These are phyloP conservation scores for Camponotus floridanus DNA, from an alignment of 1,140 invertebrate species.

Conservation along the genomic window DNA sequence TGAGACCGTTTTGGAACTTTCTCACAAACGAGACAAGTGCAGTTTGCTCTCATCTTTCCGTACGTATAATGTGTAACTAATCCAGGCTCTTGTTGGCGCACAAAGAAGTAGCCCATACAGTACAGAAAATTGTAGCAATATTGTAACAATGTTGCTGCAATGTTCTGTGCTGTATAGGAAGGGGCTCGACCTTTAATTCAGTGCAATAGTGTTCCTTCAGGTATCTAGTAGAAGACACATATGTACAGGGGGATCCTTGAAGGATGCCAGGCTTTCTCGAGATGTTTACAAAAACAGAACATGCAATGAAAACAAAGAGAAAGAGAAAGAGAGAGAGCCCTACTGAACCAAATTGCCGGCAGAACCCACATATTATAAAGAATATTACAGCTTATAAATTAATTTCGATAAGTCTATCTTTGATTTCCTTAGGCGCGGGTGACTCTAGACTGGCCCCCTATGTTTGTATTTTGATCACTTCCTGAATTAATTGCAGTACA, in stretches of 20 bases:
- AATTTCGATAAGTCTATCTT: conserved; percentile 84
- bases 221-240: conserved; percentile 72
- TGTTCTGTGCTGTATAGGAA: too few relatives aligned
- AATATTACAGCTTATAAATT: conserved; percentile 80
- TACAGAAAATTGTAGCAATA: too few relatives aligned
- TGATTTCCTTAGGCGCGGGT: conserved; percentile 85
- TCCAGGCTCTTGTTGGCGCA: conserved; percentile 84
- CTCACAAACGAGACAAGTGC: not conserved
- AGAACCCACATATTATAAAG: conserved; percentile 80
- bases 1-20: conserved; percentile 14
- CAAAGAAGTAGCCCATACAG: conserved; percentile 75
- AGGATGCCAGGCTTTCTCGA: conserved; percentile 53
- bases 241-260: conserved; percentile 64
- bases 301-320: conserved; percentile 7
- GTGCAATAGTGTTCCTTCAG: conserved; percentile 76
- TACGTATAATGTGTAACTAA: conserved; percentile 46
- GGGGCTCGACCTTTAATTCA: conserved; percentile 84
- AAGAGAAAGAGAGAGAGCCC: conserved; percentile 44
- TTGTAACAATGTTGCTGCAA: too few relatives aligned
- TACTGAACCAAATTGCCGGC: conserved; percentile 84
- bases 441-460: conserved; percentile 77
- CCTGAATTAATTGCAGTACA: conserved; percentile 67
- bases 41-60: conserved; percentile 69
- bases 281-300: conserved; percentile 22
- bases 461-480: conserved; percentile 75